Conservation (phyloP, 2,888 invertebrate species). For the Yponomeuta malinellus region DNA sequence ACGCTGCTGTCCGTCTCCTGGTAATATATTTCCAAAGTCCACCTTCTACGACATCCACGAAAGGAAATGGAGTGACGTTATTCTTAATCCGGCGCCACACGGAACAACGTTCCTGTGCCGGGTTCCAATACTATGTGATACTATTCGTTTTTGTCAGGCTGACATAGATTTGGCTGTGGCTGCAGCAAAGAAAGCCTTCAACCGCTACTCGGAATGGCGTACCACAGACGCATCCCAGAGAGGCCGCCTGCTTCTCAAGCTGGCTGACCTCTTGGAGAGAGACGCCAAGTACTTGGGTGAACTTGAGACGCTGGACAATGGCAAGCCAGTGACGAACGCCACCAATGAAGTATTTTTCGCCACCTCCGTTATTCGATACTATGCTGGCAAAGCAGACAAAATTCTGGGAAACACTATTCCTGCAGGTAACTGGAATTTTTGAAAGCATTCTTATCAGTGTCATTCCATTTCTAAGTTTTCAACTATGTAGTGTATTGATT, state of each 20-base stretch:
- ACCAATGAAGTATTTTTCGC: conserved; percentile 78
- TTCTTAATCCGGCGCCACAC: too few species aligned
- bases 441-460: background rate
- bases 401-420: conserved; percentile 86
- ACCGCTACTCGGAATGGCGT: conserved; percentile 84
- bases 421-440: conserved; percentile 45
- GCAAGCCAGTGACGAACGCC: conserved; percentile 87
- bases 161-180: conserved; percentile 87
- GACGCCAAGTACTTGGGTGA: conserved; percentile 83
- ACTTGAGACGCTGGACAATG: conserved; percentile 94
- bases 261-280: conserved; percentile 85
- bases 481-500: too few species aligned
- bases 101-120: too few species aligned
- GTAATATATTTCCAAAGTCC: too few species aligned
- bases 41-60: too few species aligned
- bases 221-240: conserved; percentile 86
- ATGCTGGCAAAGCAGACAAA: conserved; percentile 95
- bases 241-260: conserved; percentile 80
- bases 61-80: too few species aligned
- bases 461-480: too few species aligned
- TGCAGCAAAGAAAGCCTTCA: conserved; percentile 86
- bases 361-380: conserved; percentile 83
- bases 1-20: too few species aligned
- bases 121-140: background rate
- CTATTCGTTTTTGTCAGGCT: conserved; percentile 61